phyloP scores from a whole-genome alignment of 2,888 invertebrate genomes.

The Tetranychus piercei region DNA sequence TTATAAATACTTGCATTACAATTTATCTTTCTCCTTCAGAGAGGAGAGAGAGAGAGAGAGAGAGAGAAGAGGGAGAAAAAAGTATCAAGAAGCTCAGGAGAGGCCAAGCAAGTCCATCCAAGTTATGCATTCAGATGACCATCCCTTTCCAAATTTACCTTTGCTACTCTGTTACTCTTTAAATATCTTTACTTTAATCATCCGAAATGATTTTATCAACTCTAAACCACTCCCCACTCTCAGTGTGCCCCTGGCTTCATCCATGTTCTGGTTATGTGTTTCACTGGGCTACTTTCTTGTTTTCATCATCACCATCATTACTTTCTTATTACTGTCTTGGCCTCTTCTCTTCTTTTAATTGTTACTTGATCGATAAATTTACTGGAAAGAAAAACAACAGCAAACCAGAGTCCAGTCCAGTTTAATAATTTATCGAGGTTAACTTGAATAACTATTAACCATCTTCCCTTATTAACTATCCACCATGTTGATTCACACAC shows the following conservation, averaged over 20 bases:
- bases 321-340: not conserved
- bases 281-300: not conserved
- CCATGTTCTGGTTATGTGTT: not conserved
- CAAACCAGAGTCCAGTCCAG: not conserved
- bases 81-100: not conserved
- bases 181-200: not conserved
- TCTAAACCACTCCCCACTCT: not conserved
- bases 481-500: not conserved
- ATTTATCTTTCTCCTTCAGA: no score
- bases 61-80: not conserved
- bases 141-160: not conserved
- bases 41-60: not conserved
- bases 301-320: not conserved
- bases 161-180: not conserved
- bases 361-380: conserved; percentile 1
- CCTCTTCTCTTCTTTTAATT: not conserved
- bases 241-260: not conserved
- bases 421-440: not conserved
- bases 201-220: not conserved
- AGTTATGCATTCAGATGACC: not conserved
- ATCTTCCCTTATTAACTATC: not conserved
- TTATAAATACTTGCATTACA: no score
- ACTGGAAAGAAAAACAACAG: not conserved
- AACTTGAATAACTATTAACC: not conserved
- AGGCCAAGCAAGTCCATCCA: not conserved